phyloP scores from a whole-genome alignment of 2,113 vertebrate species.

The Chaetorhynchus papuensis region DNA sequence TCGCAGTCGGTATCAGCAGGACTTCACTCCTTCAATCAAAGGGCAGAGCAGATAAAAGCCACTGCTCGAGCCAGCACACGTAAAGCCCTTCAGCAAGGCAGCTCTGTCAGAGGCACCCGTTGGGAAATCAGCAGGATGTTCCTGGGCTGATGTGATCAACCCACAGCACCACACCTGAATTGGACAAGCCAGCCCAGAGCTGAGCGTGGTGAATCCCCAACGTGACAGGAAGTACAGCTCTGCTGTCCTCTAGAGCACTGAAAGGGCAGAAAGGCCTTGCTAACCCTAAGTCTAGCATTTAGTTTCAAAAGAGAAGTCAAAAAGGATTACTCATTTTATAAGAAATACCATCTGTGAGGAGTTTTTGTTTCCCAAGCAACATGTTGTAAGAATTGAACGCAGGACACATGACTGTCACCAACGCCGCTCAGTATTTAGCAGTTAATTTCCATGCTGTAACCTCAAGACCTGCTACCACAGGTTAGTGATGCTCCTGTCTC shows the following conservation, averaged over 20 bases:
- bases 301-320: neutral
- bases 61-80: neutral
- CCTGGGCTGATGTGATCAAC: neutral
- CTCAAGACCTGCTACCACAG: neutral
- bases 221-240: neutral
- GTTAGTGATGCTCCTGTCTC: accelerated
- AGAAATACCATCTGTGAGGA: neutral
- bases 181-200: neutral
- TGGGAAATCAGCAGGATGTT: neutral
- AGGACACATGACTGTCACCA: neutral
- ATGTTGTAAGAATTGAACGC: neutral
- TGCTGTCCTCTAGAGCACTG: neutral
- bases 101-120: accelerated
- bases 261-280: neutral
- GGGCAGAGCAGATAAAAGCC: neutral
- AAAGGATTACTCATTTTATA: neutral
- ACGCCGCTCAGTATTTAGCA: neutral
- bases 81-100: neutral
- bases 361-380: neutral
- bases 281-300: neutral
- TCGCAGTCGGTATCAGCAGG: accelerated
- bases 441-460: neutral
- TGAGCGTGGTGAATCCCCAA: neutral
- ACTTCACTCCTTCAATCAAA: neutral
- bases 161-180: neutral